phyloP scores from a whole-genome alignment of 2,797 vertebrate species.

The Phalanger gymnotis region DNA sequence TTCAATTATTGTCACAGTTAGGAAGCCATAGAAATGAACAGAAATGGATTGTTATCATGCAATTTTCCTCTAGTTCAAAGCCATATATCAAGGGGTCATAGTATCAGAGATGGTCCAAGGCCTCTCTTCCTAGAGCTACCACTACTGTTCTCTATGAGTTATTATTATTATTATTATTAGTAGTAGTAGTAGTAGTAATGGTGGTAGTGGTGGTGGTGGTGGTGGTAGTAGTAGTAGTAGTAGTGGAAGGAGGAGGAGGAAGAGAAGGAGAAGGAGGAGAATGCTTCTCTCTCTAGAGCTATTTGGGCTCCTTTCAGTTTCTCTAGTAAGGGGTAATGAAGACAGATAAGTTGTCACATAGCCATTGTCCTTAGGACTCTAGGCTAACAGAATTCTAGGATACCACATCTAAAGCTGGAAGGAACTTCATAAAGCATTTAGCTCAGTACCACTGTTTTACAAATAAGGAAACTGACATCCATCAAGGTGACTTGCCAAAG shows the following conservation, averaged over 20 bases:
- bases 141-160: too few relatives aligned
- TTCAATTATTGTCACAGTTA: not conserved
- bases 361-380: not conserved
- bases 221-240: fast-evolving
- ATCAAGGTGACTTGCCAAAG: not conserved
- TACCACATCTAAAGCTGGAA: not conserved
- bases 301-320: not conserved
- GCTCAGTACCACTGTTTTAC: not conserved
- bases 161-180: too few relatives aligned
- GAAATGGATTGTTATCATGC: not conserved
- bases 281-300: not conserved
- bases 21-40: not conserved
- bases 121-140: not conserved
- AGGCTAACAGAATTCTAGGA: not conserved
- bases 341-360: not conserved
- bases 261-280: not conserved
- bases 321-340: not conserved
- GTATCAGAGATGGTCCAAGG: not conserved
- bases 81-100: not conserved
- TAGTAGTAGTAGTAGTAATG: too few relatives aligned
- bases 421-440: not conserved
- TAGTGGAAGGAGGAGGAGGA: not conserved
- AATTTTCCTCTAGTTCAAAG: conserved; percentile 1
- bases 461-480: not conserved
- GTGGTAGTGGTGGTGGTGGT: too few relatives aligned